A percentile compares a stretch with the other conserved stretches of the same genome.
phyloP scores from a whole-genome alignment of 2,888 invertebrate genomes.

The Phaedon cochleariae region DNA sequence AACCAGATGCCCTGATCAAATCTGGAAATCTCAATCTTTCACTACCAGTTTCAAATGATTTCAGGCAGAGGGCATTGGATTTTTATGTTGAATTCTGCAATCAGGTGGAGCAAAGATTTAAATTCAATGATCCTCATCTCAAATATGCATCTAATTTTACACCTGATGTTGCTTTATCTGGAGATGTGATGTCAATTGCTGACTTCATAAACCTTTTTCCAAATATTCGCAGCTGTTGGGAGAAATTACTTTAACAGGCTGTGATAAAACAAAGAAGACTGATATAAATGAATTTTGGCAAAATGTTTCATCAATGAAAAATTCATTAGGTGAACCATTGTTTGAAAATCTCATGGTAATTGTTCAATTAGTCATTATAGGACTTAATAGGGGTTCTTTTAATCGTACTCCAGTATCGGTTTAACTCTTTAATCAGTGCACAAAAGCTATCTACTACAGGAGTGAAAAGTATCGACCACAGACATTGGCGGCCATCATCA shows the following conservation, averaged over 20 bases:
- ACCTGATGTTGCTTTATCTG: conserved; percentile 11
- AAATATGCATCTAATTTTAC: conserved; percentile 16
- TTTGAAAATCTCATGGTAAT: conserved; percentile 19
- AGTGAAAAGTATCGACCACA: too few species aligned
- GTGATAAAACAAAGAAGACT: background rate
- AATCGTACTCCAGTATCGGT: too few species aligned
- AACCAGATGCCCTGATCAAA: conserved; percentile 13
- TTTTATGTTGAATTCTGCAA: conserved; percentile 8
- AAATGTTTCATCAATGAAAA: conserved; percentile 14
- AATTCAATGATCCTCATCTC: conserved; percentile 11
- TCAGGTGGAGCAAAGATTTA: conserved; percentile 9
- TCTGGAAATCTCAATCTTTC: conserved; percentile 11
- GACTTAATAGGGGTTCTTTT: too few species aligned
- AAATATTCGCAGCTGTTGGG: conserved; percentile 10
- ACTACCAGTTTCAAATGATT: conserved; percentile 16
- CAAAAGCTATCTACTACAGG: too few species aligned
- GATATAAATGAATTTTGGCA: conserved; percentile 19
- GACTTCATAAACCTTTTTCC: conserved; percentile 15
- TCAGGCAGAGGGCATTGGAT: conserved; percentile 9
- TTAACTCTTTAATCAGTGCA: too few species aligned
- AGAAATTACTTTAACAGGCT: conserved; percentile 3
- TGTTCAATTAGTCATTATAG: too few species aligned
- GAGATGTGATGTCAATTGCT: conserved; percentile 11
- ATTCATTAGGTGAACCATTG: conserved; percentile 15
- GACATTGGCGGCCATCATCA: too few species aligned